Conservation (phyloP, 1,140 invertebrate genomes). For the Helicorthomorpha holstii region DNA sequence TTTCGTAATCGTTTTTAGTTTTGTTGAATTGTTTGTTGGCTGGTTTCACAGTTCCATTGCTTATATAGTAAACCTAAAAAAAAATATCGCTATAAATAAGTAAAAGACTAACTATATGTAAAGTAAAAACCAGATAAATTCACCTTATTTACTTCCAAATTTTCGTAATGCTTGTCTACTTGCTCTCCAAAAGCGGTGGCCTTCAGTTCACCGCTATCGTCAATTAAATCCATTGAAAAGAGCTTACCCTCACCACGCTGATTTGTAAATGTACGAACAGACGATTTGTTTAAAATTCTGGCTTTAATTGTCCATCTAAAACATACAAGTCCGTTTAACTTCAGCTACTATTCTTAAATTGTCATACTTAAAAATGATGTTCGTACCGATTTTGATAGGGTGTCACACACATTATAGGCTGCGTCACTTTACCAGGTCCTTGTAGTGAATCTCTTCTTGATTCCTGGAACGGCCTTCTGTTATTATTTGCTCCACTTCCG, state of each 20-base stretch:
- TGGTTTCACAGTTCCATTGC: slow-evolving; percentile 58
- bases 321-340: no score
- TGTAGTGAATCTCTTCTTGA: neutral
- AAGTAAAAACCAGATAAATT: neutral
- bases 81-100: slow-evolving; percentile 10
- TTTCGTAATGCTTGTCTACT: slow-evolving; percentile 77
- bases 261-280: slow-evolving; percentile 76
- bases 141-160: slow-evolving; percentile 56
- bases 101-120: neutral
- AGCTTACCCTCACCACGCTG: slow-evolving; percentile 80
- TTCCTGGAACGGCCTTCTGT: neutral
- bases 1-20: slow-evolving; percentile 89
- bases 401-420: neutral
- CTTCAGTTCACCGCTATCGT: slow-evolving; percentile 86
- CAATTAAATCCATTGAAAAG: slow-evolving; percentile 80
- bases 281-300: slow-evolving; percentile 64
- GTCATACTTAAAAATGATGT: no score
- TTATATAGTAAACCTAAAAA: slow-evolving; percentile 66
- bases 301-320: slow-evolving; percentile 80
- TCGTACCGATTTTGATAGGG: neutral
- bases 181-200: slow-evolving; percentile 84
- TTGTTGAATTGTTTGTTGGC: slow-evolving; percentile 78
- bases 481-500: neutral
- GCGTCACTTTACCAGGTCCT: neutral
- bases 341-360: no score